Percentiles rank a stretch among this genome's conserved stretches.
phyloP scores from a whole-genome alignment of 2,888 invertebrate species.

The Polia nebulosa region DNA sequence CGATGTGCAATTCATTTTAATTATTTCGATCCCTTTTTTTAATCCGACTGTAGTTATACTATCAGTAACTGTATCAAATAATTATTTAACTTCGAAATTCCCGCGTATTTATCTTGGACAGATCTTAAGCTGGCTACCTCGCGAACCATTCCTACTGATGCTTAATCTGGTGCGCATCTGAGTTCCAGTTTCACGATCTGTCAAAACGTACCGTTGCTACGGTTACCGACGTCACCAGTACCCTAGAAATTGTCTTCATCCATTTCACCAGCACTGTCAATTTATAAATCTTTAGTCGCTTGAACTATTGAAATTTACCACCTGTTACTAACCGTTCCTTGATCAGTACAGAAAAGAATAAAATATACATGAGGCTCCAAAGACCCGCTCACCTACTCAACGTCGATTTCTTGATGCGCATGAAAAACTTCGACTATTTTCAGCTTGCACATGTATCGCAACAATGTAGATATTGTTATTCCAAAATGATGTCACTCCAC shows the following conservation, averaged over 20 bases:
- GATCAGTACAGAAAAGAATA: background rate
- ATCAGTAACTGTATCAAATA: conserved; percentile 46
- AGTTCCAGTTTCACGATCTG: conserved; percentile 64
- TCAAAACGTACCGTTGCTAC: conserved; percentile 67
- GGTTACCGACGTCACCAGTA: conserved; percentile 50
- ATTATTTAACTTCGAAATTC: conserved; percentile 48
- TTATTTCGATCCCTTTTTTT: conserved; percentile 14
- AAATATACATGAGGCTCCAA: no score
- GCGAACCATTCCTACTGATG: conserved; percentile 59
- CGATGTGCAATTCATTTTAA: conserved; percentile 23
- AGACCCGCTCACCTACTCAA: background rate
- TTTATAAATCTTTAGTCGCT: conserved; percentile 34
- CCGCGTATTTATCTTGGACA: conserved; percentile 47
- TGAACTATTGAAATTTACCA: conserved; percentile 12
- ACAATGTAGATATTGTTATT: conserved; percentile 15
- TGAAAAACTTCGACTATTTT: conserved; percentile 29
- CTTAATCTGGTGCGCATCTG: conserved; percentile 62
- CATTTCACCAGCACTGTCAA: conserved; percentile 30
- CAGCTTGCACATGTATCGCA: conserved; percentile 21
- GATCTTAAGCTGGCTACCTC: conserved; percentile 48
- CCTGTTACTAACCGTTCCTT: background rate
- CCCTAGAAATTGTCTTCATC: conserved; percentile 57
- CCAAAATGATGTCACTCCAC: conserved; percentile 29
- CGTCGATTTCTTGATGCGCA: conserved; percentile 2
- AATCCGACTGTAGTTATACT: conserved; percentile 12